Evolutionary conservation across 2,113 vertebrate genomes (phyloP), one percentile per base, ranked within the genome.

Genomic region (Etheostoma cragini): DNA sequence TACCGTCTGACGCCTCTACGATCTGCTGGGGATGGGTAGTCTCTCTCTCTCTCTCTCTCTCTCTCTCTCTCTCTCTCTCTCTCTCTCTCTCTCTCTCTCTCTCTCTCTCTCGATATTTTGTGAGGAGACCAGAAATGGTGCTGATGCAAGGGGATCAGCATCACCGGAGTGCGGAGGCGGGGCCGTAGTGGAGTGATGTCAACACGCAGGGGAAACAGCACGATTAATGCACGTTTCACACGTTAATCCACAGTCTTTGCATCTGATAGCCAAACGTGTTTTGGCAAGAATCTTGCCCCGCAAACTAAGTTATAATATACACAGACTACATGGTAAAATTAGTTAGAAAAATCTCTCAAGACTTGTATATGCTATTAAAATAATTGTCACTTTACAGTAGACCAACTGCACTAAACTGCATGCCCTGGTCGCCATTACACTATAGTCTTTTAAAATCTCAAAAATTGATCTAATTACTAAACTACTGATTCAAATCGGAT

Each of bases 81-180:
- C 81, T 63, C 75, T 46, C 78, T 22, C 60, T 81, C 72, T 42
- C 72, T 33, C 52, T n/a, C 63, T 58, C 57, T 52, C 67, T 65
- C 65, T 33, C 76, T 26, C 57, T 45, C 62, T 63, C 56, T 56
- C 72, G 66, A 46, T 50, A 76, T 67, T 68, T 52, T 52, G 61
- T 71, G 61, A 80, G 78, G 72, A 87, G 56, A 54, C 8, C 79
- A 81, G 84, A 85, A 91, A 91, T 90, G 92, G 82, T 93, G 85
- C 91, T 94, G 94, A 94, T 94, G 94, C 93, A 80, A 83, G 78
- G 56, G 73, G 72, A 53, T 68, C 84, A 83, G 78, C 81, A 81
- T 85, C 88, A 71, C 69, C 75, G 33, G 54, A 78, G 78, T 53
- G 58, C 52, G 58, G 56, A n/a, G 93, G 93, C 90, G 88, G 87